Base-by-base conservation (phyloP, 2,888 invertebrate species). In the Pollenia griseotomentosa region DNA sequence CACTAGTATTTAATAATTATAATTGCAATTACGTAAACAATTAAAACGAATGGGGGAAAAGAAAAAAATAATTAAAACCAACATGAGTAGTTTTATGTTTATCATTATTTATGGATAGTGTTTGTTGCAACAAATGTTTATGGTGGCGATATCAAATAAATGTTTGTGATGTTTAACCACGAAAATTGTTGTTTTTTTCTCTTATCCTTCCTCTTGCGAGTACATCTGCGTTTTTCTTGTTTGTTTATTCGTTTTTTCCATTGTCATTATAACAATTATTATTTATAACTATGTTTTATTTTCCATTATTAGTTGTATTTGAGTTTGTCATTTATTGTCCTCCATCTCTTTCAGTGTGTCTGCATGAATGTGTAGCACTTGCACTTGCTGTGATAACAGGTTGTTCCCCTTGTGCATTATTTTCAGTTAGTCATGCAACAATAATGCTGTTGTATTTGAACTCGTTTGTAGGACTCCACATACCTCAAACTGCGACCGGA, bases 11-110 rank as follows among this genome's bases (percentile, higher is more conserved):
- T n/a, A 53, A 53, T 61, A 55, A 53, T 55, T 53, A 51, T 65
- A 51, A 42, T 42, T 63, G 53, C 71, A 57, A 40, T 80, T 71
- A 90, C 91, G 88, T 78, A 61, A 44, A 57, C 57, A 23, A 57
- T 23, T 57, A 57, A 57, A 57, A 23, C 23, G 11, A 57, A 57
- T 23, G 57, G 57, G 57, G 23, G 5, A 57, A 55, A 57, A 11
- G 10, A 19, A 11, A 42, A 42, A 12, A 14, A 46, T 48, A 48
- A 3, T 12, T 48, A 51, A 75, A 77, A 66, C 65, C 77, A 77
- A 33, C 33, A 33, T 33, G 33, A 33, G 33, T 33, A 33, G 33
- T 33, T 66, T 66, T 66, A 66, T 77, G 57, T 57, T 66, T 33
- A 46, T 57, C 6, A 12, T 57, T 55, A 66, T 66, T 66, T 77